A percentile compares a stretch with the other conserved stretches of the same genome.
These are phyloP conservation scores for Gambelia wislizenii DNA, from an alignment of 2,797 vertebrate species.

Conservation along the genomic window DNA sequence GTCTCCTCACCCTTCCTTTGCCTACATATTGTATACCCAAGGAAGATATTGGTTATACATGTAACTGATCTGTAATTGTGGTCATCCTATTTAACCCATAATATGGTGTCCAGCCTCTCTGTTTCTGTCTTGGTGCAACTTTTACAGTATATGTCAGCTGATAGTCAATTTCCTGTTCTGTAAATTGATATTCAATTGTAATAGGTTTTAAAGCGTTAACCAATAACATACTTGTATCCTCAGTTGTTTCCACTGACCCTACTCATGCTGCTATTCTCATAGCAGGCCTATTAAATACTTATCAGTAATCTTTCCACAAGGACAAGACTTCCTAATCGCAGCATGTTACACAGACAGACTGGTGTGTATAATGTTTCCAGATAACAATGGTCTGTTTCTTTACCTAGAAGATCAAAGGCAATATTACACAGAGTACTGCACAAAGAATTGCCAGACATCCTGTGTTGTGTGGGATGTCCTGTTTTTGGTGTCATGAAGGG, in stretches of 20 bases:
- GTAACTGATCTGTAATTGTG: no score
- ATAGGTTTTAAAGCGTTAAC: background rate
- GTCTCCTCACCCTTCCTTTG: no score
- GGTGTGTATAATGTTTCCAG: background rate
- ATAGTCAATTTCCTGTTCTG: background rate
- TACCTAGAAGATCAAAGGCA: constrained; percentile 13
- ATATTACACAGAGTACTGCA: background rate
- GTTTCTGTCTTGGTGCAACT: background rate
- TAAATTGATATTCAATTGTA: background rate
- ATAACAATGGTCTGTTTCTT: constrained; percentile 24
- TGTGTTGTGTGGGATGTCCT: constrained; percentile 5
- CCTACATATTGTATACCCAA: no score
- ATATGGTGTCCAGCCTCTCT: no score
- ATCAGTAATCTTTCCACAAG: background rate
- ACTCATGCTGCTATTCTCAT: background rate
- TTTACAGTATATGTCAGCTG: background rate
- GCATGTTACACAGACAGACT: background rate
- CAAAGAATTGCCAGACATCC: constrained; percentile 33
- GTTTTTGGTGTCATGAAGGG: background rate
- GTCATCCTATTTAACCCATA: no score
- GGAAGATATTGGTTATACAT: no score
- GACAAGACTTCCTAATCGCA: constrained; percentile 25
- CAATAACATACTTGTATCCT: background rate
- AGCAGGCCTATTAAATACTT: constrained; percentile 5
- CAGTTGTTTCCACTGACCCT: background rate